Base-by-base conservation (phyloP, 2,113 vertebrate species). In the Elaphurus davidianus region DNA sequence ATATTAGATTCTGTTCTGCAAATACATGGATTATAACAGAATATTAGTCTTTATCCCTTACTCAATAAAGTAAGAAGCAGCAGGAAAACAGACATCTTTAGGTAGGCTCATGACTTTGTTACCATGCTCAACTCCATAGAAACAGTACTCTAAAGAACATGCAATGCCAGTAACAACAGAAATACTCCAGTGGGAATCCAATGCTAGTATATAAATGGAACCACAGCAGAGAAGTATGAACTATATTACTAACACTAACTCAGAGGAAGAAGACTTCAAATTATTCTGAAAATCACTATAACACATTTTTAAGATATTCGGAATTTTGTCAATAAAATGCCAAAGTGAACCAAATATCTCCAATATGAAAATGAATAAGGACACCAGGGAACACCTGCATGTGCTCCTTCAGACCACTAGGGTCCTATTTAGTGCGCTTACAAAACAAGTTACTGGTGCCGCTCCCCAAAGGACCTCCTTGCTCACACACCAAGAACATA, bases 41-140 rank as follows among this genome's bases (percentile, higher is more conserved):
- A n/a, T 64, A 90, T 50, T n/a, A 95, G 23, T 88, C 62, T 92
- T 98, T 94, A 79, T 92, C 95, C 23, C 62, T 87, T 60, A 85
- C 27, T 95, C 17, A 94, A 17, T 84, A 91, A 83, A 92, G 52
- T 59, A 36, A 88, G 50, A 95, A 45, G 25, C 36, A 64, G 85
- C 27, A 88, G 27, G 27, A 95, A 94, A 94, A 90, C 17, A 94
- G 45, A 36, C 23, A 92, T 57, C 36, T 94, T 71, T 55, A 45
- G 28, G 60, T 85, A 96, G 43, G 36, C 45, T 96, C 40, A 84
- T 92, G 78, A 82, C 36, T 96, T 87, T 87, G 43, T 90, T 76
- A 83, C 60, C 47, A 89, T 79, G 74, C 87, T 93, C 50, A 94
- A 71, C 50, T 60, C 84, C 59, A 96, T 0, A 91, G 96, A 93